Evolutionary conservation across 2,113 vertebrate species (phyloP).

Genomic region (Cariama cristata): DNA sequence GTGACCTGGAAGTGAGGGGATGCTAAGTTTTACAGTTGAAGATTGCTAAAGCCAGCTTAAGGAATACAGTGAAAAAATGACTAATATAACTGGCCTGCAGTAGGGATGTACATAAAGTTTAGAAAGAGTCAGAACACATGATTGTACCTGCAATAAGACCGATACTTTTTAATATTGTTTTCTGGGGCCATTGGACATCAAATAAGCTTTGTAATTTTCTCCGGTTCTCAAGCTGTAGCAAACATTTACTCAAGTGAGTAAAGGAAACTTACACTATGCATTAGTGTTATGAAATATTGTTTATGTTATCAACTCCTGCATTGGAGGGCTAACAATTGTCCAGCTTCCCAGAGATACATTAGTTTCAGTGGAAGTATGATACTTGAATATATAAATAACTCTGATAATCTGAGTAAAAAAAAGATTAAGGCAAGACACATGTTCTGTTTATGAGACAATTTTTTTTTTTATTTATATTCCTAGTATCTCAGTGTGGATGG

Average conservation of each 20-base stretch:
- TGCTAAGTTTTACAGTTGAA: background rate
- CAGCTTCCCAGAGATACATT: background rate
- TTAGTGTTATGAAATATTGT: background rate
- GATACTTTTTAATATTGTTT: background rate
- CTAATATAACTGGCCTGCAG: background rate
- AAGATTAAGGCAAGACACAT: background rate
- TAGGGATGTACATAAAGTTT: rapidly evolving
- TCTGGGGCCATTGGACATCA: background rate
- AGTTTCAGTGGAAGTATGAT: background rate
- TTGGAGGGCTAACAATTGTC: background rate
- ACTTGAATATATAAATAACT: background rate
- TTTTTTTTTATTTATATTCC: no score
- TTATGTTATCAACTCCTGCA: background rate
- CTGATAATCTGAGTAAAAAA: background rate
- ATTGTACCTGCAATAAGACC: background rate
- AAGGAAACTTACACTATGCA: background rate
- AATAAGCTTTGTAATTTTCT: background rate
- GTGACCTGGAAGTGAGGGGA: background rate
- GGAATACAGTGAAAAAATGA: background rate
- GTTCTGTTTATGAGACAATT: background rate
- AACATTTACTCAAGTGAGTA: background rate
- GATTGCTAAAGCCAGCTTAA: background rate
- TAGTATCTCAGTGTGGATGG: background rate
- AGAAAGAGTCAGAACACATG: background rate
- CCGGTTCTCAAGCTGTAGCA: background rate